phyloP scores from a whole-genome alignment of 2,888 invertebrate genomes.

The Germaria angustata region DNA sequence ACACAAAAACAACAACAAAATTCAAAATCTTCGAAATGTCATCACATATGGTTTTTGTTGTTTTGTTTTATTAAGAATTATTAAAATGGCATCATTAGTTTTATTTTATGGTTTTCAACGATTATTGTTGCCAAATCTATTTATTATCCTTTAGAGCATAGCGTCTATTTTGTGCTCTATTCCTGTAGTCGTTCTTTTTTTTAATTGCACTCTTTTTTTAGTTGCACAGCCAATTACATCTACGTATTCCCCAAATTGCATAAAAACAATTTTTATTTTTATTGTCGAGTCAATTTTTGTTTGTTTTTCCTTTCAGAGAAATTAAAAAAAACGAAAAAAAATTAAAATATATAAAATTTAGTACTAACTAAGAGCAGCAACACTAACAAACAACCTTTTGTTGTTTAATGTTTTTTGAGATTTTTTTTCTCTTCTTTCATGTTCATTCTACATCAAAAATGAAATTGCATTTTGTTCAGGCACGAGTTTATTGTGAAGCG shows the following conservation, averaged over 20 bases:
- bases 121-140: constrained; percentile 45
- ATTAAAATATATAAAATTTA: constrained; percentile 28
- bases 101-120: constrained; percentile 44
- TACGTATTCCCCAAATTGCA: constrained; percentile 47
- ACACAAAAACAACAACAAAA: neutral
- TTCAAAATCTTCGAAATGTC: constrained; percentile 1
- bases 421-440: neutral
- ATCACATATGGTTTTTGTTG: constrained; percentile 3
- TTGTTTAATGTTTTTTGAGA: constrained; percentile 10
- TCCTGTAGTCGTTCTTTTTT: neutral
- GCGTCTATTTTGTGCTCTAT: neutral
- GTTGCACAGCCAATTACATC: constrained; percentile 46
- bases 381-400: constrained; percentile 39
- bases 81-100: constrained; percentile 36
- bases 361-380: constrained; percentile 43
- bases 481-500: constrained; percentile 38
- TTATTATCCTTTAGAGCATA: constrained; percentile 20
- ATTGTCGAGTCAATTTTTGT: constrained; percentile 19
- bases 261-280: constrained; percentile 39
- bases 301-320: neutral
- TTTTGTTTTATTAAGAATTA: constrained; percentile 16
- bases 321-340: neutral
- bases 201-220: constrained; percentile 46
- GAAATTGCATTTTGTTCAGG: constrained; percentile 47
- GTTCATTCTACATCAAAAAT: neutral